phyloP scores from a whole-genome alignment of 2,888 invertebrate species.

The Psylliodes chrysocephalus region DNA sequence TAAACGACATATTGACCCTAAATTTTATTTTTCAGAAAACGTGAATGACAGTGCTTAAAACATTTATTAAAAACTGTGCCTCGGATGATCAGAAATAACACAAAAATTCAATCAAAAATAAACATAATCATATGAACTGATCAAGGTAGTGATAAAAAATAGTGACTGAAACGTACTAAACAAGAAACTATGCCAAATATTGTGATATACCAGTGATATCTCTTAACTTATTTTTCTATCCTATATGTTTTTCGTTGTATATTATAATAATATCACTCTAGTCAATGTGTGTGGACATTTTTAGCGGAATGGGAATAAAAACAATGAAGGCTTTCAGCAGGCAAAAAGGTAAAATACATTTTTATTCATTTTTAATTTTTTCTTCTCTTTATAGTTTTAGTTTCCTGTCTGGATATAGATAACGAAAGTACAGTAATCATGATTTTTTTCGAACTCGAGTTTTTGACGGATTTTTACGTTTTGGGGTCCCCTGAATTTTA shows the following conservation, averaged over 20 bases:
- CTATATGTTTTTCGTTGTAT: slow-evolving; percentile 27
- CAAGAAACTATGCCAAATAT: slow-evolving; percentile 26
- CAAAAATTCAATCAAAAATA: not conserved
- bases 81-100: slow-evolving; percentile 33
- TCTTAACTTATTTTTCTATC: slow-evolving; percentile 35
- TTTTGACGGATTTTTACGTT: too few species aligned
- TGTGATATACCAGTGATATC: slow-evolving; percentile 44
- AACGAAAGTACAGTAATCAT: too few species aligned
- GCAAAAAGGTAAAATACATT: slow-evolving; percentile 75
- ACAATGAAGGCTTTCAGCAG: slow-evolving; percentile 88
- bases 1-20: not conserved
- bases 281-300: slow-evolving; percentile 71
- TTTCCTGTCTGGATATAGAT: too few species aligned
- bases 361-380: not conserved
- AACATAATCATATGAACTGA: not conserved
- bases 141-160: not conserved
- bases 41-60: slow-evolving; percentile 27
- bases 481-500: too few species aligned
- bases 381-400: not conserved
- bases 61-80: slow-evolving; percentile 26
- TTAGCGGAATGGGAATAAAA: slow-evolving; percentile 86
- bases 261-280: slow-evolving; percentile 52
- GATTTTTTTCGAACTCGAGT: too few species aligned
- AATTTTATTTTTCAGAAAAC: slow-evolving; percentile 28
- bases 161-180: slow-evolving; percentile 2